phyloP scores from a whole-genome alignment of 1,140 invertebrate genomes.

The Gryon sp. region DNA sequence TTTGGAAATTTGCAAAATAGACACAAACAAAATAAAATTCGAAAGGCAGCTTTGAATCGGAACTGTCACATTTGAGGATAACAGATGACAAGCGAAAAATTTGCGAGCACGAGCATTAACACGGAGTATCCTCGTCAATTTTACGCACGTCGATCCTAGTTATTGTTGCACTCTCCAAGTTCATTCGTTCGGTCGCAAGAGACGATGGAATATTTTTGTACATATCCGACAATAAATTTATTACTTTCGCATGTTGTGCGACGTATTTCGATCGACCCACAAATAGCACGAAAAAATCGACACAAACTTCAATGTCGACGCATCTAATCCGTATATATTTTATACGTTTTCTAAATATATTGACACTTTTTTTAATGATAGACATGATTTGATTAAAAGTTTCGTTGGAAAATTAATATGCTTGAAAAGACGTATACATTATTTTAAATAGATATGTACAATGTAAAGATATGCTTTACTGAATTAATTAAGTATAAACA shows the following conservation, averaged over 20 bases:
- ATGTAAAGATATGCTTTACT: no score
- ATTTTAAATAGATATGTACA: no score
- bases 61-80: conserved; percentile 30
- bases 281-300: conserved; percentile 65
- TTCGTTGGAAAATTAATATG: no score
- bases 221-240: conserved; percentile 70
- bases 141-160: conserved; percentile 65
- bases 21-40: conserved; percentile 36
- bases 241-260: conserved; percentile 67
- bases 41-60: conserved; percentile 16
- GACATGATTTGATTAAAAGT: no score
- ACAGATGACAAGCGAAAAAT: conserved; percentile 16
- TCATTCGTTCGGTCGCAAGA: conserved; percentile 68
- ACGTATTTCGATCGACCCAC: conserved; percentile 73
- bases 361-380: conserved; percentile 13
- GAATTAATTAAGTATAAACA: no score
- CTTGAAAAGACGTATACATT: no score
- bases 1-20: no score
- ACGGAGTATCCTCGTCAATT: conserved; percentile 32
- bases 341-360: conserved; percentile 14
- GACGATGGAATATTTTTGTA: conserved; percentile 73
- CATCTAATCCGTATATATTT: conserved; percentile 25
- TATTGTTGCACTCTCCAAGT: conserved; percentile 64
- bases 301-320: conserved; percentile 46
- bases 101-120: conserved; percentile 41